A percentile compares a stretch with the other conserved stretches of the same genome.
These are phyloP conservation scores for Drosophila willistoni DNA, from an alignment of 1,140 invertebrate genomes.

Conservation along the genomic window DNA sequence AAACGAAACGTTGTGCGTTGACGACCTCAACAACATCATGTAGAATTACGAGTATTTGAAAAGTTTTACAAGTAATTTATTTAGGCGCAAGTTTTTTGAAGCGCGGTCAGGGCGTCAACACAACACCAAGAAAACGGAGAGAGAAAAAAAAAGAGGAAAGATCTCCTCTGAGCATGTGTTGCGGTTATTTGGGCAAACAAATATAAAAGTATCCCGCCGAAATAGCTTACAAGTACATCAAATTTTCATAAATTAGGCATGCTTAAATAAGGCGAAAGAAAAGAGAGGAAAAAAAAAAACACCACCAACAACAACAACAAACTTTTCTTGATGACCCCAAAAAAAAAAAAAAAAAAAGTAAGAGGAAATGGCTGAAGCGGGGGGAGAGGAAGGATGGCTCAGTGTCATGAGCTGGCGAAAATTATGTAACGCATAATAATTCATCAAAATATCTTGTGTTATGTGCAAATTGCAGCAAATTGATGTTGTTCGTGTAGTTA, in stretches of 20 bases:
- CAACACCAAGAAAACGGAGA: constrained; percentile 6
- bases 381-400: background rate
- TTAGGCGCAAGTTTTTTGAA: constrained; percentile 79
- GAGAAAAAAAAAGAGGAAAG: constrained; percentile 8
- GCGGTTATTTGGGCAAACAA: constrained; percentile 77
- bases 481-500: constrained; percentile 38
- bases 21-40: constrained; percentile 81
- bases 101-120: constrained; percentile 56
- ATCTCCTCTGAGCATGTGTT: constrained; percentile 62
- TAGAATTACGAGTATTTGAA: constrained; percentile 81
- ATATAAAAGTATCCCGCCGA: constrained; percentile 79
- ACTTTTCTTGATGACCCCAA: constrained; percentile 58
- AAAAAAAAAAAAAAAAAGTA: constrained; percentile 11
- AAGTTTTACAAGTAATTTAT: constrained; percentile 82
- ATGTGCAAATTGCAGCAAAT: constrained; percentile 76
- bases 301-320: constrained; percentile 21
- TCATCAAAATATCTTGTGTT: constrained; percentile 57
- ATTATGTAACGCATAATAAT: constrained; percentile 79
- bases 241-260: constrained; percentile 82
- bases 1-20: constrained; percentile 57
- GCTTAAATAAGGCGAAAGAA: constrained; percentile 70
- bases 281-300: constrained; percentile 25
- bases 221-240: constrained; percentile 81
- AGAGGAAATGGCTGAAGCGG: background rate
- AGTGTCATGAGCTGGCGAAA: constrained; percentile 77